Evolutionary conservation across 2,888 invertebrate species (phyloP).

Genomic region (Eretmocerus hayati): DNA sequence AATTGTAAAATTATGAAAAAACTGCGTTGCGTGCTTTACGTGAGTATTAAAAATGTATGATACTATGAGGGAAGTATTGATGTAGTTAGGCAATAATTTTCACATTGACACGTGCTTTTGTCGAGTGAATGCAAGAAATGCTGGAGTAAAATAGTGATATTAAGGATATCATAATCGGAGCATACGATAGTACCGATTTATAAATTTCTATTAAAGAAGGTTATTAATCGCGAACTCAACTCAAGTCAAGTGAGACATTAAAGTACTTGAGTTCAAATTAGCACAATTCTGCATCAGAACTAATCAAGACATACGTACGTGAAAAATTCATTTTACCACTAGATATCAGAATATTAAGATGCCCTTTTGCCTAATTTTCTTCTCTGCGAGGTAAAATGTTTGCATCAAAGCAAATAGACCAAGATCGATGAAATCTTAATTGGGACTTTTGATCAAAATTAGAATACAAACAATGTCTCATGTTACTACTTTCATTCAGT

Average conservation of each 20-base stretch:
- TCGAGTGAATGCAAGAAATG: constrained; percentile 6
- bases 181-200: too few species aligned
- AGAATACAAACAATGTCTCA: too few species aligned
- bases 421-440: too few species aligned
- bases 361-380: too few species aligned
- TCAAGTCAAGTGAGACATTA: constrained; percentile 11
- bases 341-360: too few species aligned
- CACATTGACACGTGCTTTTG: constrained; percentile 10
- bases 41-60: constrained; percentile 16
- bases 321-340: too few species aligned
- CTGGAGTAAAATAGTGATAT: constrained; percentile 5
- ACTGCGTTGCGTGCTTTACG: constrained; percentile 16
- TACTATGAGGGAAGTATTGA: constrained; percentile 11
- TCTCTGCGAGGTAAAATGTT: too few species aligned
- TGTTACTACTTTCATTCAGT: too few species aligned
- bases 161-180: too few species aligned
- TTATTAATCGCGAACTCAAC: constrained; percentile 3
- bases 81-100: constrained; percentile 18
- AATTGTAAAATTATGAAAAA: constrained; percentile 5
- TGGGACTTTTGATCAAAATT: too few species aligned
- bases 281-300: constrained; percentile 16
- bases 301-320: background rate
- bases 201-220: constrained; percentile 24
- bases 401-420: too few species aligned
- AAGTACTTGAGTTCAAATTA: constrained; percentile 13